These are phyloP conservation scores for Euschistus heros DNA, from an alignment of 1,140 invertebrate species.

Conservation along the genomic window DNA sequence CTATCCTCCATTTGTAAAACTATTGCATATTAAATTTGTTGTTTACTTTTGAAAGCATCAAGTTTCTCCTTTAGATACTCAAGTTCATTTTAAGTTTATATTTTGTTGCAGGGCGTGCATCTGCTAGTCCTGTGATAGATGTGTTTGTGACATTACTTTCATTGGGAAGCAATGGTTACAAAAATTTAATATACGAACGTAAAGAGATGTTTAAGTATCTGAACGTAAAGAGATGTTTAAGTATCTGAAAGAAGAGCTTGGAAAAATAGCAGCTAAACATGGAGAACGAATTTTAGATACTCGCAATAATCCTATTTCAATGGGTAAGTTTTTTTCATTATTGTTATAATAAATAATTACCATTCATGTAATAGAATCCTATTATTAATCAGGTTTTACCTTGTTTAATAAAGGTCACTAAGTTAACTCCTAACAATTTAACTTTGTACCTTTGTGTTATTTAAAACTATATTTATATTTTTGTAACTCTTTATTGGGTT, in stretches of 20 bases:
- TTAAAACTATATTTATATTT: too few relatives aligned
- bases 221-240: conserved; percentile 54
- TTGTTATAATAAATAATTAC: too few relatives aligned
- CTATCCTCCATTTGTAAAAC: too few relatives aligned
- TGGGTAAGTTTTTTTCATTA: conserved; percentile 40
- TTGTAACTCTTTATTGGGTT: too few relatives aligned
- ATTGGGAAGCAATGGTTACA: conserved; percentile 58
- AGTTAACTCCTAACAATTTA: too few relatives aligned
- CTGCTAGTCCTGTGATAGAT: conserved; percentile 61
- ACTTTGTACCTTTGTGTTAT: too few relatives aligned
- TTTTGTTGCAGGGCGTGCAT: conserved; percentile 50
- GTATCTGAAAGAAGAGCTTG: conserved; percentile 52
- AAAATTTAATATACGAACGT: conserved; percentile 49
- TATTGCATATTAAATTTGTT: background rate
- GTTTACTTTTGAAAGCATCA: background rate
- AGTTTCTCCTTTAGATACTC: conserved; percentile 6
- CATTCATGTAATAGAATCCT: too few relatives aligned
- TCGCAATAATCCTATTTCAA: conserved; percentile 62
- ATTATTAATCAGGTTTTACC: too few relatives aligned
- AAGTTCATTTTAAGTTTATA: conserved; percentile 13
- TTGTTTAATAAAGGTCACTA: too few relatives aligned
- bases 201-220: conserved; percentile 52
- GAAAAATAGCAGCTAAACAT: conserved; percentile 47
- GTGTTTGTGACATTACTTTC: conserved; percentile 71
- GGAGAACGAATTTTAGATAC: conserved; percentile 54